Conservation (phyloP, 2,888 invertebrate species). For the Caenorhabditis drosophilae region DNA sequence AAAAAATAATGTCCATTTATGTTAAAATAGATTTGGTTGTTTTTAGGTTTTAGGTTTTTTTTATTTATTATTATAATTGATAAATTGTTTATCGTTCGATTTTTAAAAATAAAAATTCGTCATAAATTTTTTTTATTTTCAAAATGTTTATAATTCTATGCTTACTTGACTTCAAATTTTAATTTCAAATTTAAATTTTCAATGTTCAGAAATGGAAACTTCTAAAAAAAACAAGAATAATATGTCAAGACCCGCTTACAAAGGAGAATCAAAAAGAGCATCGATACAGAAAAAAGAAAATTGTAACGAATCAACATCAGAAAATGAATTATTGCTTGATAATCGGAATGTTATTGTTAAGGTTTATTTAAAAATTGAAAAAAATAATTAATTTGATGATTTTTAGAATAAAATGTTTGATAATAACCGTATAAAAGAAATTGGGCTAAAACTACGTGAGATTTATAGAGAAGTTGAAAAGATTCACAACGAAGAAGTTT, state of each 20-base stretch:
- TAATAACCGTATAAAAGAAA: neutral
- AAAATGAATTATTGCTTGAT: neutral
- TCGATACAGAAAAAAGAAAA: neutral
- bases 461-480: neutral
- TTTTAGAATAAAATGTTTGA: neutral
- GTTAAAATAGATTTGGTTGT: neutral
- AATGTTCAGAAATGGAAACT: neutral
- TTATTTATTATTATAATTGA: conserved; percentile 1
- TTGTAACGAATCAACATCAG: neutral
- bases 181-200: no score
- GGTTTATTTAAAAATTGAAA: neutral
- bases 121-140: no score
- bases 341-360: neutral
- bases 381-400: no score
- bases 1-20: no score
- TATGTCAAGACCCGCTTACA: neutral
- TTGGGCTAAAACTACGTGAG: neutral
- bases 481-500: neutral
- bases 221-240: neutral
- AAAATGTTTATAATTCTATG: no score
- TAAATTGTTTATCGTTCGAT: neutral
- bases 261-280: neutral
- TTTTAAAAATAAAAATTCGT: neutral
- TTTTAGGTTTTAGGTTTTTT: neutral
- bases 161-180: no score